Conservation (phyloP, 2,888 invertebrate genomes). For the Ophion ellenae region DNA sequence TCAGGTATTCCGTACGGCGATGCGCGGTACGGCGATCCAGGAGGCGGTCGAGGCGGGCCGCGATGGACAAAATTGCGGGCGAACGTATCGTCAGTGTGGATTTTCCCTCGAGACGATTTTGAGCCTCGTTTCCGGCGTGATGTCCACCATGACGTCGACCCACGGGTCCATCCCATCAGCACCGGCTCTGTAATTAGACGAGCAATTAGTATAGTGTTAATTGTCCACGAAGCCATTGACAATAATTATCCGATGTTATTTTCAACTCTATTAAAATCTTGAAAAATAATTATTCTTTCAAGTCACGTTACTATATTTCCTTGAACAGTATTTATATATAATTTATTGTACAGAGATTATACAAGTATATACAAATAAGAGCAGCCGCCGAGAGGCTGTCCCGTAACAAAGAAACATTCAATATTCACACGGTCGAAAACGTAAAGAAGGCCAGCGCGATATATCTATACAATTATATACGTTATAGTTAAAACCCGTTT, state of each 20-base stretch:
- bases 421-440: conserved; percentile 30
- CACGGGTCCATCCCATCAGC: conserved; percentile 61
- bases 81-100: conserved; percentile 84
- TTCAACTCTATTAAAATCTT: not conserved
- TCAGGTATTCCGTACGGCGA: conserved; percentile 78
- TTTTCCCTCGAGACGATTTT: conserved; percentile 82
- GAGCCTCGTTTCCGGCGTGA: conserved; percentile 77
- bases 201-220: not conserved
- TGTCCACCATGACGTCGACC: conserved; percentile 69
- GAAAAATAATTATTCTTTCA: not conserved
- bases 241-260: conserved; percentile 20
- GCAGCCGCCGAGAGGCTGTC: conserved; percentile 8
- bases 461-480: not conserved
- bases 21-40: conserved; percentile 85
- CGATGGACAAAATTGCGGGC: conserved; percentile 82
- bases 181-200: conserved; percentile 44
- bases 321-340: conserved; percentile 63
- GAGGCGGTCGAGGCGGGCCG: conserved; percentile 85
- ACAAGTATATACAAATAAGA: conserved; percentile 57
- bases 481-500: no score
- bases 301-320: conserved; percentile 6
- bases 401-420: not conserved
- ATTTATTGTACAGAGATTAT: conserved; percentile 62
- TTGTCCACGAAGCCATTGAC: conserved; percentile 45
- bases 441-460: conserved; percentile 63